A percentile compares a stretch with the other conserved stretches of the same genome.
Conservation (phyloP, 2,888 invertebrate genomes). For the Busseola fusca region DNA sequence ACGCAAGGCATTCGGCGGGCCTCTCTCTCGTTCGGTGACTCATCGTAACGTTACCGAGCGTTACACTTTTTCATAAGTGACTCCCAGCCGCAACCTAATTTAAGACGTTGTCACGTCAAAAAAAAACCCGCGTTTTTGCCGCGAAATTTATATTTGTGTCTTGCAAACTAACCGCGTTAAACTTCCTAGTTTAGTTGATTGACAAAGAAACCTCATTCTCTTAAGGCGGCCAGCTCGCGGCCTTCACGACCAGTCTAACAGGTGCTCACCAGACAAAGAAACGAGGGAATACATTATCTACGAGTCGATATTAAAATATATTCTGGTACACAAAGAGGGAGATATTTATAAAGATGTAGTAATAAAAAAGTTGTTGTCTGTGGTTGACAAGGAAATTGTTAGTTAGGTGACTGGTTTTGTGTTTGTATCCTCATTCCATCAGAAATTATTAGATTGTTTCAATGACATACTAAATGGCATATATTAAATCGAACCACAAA, state of each 20-base stretch:
- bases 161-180: neutral
- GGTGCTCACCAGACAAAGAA: slow-evolving; percentile 50
- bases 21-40: too few species aligned
- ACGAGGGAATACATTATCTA: slow-evolving; percentile 35
- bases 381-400: slow-evolving; percentile 45
- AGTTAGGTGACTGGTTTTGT: slow-evolving; percentile 15
- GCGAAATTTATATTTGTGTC: neutral
- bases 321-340: slow-evolving; percentile 30
- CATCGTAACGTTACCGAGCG: too few species aligned
- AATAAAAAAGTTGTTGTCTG: slow-evolving; percentile 28
- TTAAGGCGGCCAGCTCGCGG: slow-evolving; percentile 9
- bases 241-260: slow-evolving; percentile 52
- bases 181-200: slow-evolving; percentile 45
- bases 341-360: slow-evolving; percentile 31
- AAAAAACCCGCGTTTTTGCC: neutral
- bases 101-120: too few species aligned
- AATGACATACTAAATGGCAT: neutral
- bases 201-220: slow-evolving; percentile 57
- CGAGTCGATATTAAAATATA: slow-evolving; percentile 17
- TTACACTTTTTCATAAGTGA: too few species aligned
- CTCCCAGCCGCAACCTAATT: too few species aligned
- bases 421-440: slow-evolving; percentile 24
- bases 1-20: too few species aligned
- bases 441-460: neutral
- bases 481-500: neutral